phyloP scores from a whole-genome alignment of 2,888 invertebrate genomes.

The Biston betularia region DNA sequence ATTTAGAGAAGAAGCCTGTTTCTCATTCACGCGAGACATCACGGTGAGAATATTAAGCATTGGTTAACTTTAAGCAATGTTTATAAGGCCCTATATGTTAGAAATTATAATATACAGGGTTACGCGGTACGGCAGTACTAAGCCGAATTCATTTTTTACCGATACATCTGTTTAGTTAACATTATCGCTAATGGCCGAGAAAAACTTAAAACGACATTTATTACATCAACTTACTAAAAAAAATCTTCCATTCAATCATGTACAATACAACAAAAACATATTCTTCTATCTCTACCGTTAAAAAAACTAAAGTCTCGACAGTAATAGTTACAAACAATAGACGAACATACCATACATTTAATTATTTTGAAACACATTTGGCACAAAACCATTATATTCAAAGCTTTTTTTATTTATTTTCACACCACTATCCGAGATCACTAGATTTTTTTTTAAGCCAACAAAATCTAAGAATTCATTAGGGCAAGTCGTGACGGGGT shows the following conservation, averaged over 20 bases:
- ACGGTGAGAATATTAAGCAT: no score
- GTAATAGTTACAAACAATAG: neutral
- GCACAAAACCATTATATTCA: slow-evolving; percentile 35
- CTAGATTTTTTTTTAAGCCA: slow-evolving; percentile 14
- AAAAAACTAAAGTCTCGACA: slow-evolving; percentile 3
- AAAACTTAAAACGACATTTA: neutral
- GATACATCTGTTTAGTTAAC: neutral
- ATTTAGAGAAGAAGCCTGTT: no score
- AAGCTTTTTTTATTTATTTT: slow-evolving; percentile 9
- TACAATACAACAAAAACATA: slow-evolving; percentile 5
- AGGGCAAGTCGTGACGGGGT: no score
- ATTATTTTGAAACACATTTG: slow-evolving; percentile 42
- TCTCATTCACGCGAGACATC: no score
- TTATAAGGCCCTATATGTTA: no score
- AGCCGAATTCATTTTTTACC: neutral
- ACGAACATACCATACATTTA: neutral
- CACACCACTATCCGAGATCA: slow-evolving; percentile 28
- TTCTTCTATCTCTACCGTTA: neutral
- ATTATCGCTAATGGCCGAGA: neutral
- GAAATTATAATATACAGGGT: no score
- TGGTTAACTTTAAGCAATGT: no score
- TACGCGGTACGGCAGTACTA: no score
- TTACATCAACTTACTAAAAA: neutral
- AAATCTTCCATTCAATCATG: neutral
- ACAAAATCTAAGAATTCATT: slow-evolving; percentile 1